Percentiles rank a stretch among this genome's conserved stretches.
These are phyloP conservation scores for Oryzias javanicus DNA, from an alignment of 2,113 vertebrate species.

Conservation along the genomic window DNA sequence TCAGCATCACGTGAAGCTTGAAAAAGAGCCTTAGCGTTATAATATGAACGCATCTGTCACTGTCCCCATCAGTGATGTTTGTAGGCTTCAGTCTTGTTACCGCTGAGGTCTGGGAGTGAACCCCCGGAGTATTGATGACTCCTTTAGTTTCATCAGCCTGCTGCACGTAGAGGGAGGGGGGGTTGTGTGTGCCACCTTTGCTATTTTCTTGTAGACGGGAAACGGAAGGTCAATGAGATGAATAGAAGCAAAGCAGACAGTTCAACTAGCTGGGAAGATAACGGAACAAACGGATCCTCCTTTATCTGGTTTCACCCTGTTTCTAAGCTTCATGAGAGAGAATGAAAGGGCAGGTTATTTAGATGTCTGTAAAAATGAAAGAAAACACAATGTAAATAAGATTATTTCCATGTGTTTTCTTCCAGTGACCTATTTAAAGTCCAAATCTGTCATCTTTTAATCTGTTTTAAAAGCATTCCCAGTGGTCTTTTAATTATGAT, in stretches of 20 bases:
- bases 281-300: conserved; percentile 30
- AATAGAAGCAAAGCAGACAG: conserved; percentile 40
- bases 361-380: too few relatives aligned
- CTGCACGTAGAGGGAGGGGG: conserved; percentile 8
- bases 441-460: too few relatives aligned
- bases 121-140: conserved; percentile 37
- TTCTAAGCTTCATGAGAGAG: conserved; percentile 24
- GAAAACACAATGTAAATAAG: too few relatives aligned
- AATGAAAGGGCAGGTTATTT: too few relatives aligned
- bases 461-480: too few relatives aligned
- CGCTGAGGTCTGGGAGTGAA: conserved; percentile 17
- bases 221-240: conserved; percentile 51
- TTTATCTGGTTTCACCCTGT: conserved; percentile 18
- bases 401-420: too few relatives aligned
- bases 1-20: conserved; percentile 1
- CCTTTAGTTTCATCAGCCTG: conserved; percentile 25
- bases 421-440: too few relatives aligned
- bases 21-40: too few relatives aligned
- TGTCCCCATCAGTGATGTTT: not conserved
- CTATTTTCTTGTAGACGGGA: conserved; percentile 27
- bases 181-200: conserved; percentile 23
- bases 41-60: not conserved
- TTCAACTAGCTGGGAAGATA: conserved; percentile 41
- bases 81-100: conserved; percentile 3
- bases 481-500: too few relatives aligned